Conservation (phyloP, 2,797 vertebrate species). For the Iguana delicatissima region DNA sequence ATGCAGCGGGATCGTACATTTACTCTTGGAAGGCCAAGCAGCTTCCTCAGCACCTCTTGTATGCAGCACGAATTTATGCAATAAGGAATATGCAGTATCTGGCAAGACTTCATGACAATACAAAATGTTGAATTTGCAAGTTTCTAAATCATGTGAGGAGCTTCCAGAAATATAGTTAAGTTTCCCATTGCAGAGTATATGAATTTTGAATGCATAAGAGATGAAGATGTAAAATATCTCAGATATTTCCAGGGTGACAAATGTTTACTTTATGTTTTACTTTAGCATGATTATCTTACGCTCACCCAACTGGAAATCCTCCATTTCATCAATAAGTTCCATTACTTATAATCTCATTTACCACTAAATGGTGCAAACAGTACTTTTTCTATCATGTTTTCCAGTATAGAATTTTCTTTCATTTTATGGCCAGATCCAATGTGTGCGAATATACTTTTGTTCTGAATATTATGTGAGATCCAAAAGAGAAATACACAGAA, state of each 20-base stretch:
- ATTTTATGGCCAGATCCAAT: neutral
- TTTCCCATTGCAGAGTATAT: neutral
- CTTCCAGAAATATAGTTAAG: neutral
- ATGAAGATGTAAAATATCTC: neutral
- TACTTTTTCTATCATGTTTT: neutral
- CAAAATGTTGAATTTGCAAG: neutral
- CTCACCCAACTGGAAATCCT: neutral
- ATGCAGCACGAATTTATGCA: neutral
- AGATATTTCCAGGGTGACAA: neutral
- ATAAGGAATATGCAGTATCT: neutral
- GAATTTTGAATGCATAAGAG: too few relatives aligned
- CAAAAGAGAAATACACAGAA: slow-evolving; percentile 55
- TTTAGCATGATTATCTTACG: neutral
- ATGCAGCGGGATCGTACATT: neutral
- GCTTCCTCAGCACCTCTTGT: neutral
- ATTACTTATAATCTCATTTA: neutral
- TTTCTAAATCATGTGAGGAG: too few relatives aligned
- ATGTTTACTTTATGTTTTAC: neutral
- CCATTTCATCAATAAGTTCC: neutral
- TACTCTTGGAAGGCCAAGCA: neutral
- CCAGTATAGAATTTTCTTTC: neutral
- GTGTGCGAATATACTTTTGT: slow-evolving; percentile 35
- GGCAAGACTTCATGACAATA: neutral
- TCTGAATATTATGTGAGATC: slow-evolving; percentile 42
- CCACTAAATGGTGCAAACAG: too few relatives aligned